Conservation (phyloP, 2,113 vertebrate species). For the Ochotona princeps region DNA sequence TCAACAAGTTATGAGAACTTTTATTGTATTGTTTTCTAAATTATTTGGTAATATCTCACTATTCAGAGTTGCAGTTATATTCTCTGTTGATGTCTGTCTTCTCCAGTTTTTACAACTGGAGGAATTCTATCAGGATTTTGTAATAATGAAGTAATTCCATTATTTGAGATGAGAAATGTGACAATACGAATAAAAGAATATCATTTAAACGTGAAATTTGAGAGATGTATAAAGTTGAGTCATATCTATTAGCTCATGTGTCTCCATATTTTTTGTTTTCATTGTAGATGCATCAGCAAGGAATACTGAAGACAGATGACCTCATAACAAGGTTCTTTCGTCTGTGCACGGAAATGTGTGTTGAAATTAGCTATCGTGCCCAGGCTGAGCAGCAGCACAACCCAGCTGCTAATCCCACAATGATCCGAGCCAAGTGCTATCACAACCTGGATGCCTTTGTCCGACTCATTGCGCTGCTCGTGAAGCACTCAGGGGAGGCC, state of each 20-base stretch:
- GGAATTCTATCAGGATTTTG: slow-evolving; percentile 39
- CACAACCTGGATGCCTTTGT: slow-evolving; percentile 99
- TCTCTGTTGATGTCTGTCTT: not conserved
- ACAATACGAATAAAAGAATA: slow-evolving; percentile 17
- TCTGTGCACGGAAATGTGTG: slow-evolving; percentile 99
- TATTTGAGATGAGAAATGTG: slow-evolving; percentile 53
- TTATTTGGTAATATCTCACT: not conserved
- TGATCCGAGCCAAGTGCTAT: slow-evolving; percentile 99
- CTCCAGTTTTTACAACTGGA: slow-evolving; percentile 29
- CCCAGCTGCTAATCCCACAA: slow-evolving; percentile 96
- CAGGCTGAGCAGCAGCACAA: slow-evolving; percentile 99
- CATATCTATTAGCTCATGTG: not conserved
- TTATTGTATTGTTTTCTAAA: slow-evolving; percentile 26
- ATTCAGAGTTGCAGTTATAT: slow-evolving; percentile 33
- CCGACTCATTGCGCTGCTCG: slow-evolving; percentile 96
- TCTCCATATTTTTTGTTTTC: slow-evolving; percentile 30
- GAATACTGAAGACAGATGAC: slow-evolving; percentile 98
- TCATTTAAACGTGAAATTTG: not conserved
- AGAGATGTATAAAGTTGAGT: not conserved
- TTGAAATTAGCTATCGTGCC: slow-evolving; percentile 98
- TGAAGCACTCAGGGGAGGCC: slow-evolving; percentile 99
- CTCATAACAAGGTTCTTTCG: slow-evolving; percentile 98
- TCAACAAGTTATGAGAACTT: slow-evolving; percentile 26
- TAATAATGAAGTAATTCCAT: not conserved
- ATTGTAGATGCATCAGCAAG: slow-evolving; percentile 98